phyloP scores from a whole-genome alignment of 2,113 vertebrate genomes.

The Coryphaenoides rupestris region DNA sequence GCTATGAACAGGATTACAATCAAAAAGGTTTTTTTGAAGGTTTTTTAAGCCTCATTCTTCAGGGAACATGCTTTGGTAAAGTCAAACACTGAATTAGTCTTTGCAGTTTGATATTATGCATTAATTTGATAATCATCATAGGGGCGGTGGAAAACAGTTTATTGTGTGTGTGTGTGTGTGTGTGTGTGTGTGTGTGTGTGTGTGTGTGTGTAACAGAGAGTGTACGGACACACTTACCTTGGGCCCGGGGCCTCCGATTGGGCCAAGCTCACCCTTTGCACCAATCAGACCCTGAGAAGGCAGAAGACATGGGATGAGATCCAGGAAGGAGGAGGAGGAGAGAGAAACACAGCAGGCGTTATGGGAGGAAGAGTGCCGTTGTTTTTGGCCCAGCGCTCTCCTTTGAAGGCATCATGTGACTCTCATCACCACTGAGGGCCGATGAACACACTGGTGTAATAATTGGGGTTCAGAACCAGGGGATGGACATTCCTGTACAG shows the following conservation, averaged over 20 bases:
- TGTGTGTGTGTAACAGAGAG: no score
- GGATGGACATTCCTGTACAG: constrained; percentile 64
- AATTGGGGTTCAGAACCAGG: constrained; percentile 46
- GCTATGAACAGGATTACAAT: no score
- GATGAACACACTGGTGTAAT: constrained; percentile 36
- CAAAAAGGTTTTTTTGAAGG: no score
- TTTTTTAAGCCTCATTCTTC: no score
- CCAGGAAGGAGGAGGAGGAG: not conserved
- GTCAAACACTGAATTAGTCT: no score
- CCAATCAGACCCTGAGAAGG: constrained; percentile 83
- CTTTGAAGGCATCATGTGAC: not conserved
- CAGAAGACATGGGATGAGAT: not conserved
- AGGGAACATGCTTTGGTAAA: no score
- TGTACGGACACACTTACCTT: constrained; percentile 76
- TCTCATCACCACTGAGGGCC: constrained; percentile 6
- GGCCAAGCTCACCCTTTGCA: constrained; percentile 87
- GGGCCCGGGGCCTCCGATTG: constrained; percentile 73
- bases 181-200: no score
- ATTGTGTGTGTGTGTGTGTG: no score
- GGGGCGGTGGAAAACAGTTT: no score
- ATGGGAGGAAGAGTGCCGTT: not conserved
- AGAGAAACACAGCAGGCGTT: not conserved
- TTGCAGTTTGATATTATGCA: no score
- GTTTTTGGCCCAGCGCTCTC: not conserved
- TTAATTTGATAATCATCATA: no score